phyloP scores from a whole-genome alignment of 1,140 invertebrate genomes.

The Pseudobourletiella spinata region DNA sequence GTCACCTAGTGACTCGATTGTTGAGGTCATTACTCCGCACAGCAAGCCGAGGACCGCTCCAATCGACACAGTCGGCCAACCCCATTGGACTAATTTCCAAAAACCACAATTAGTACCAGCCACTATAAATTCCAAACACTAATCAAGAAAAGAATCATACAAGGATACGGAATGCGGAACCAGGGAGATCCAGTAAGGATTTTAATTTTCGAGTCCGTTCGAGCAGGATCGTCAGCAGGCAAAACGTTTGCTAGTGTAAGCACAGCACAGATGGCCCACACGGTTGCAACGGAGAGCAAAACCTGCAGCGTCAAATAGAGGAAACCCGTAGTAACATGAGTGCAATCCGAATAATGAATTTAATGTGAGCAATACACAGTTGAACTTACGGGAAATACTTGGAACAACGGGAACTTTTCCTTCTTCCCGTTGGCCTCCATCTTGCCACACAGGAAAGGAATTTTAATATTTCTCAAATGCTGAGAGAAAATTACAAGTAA shows the following conservation, averaged over 20 bases:
- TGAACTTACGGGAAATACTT: slow-evolving; percentile 66
- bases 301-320: slow-evolving; percentile 51
- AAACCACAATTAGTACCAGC: neutral
- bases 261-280: slow-evolving; percentile 68
- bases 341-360: neutral
- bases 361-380: neutral
- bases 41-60: slow-evolving; percentile 71
- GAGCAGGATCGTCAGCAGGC: slow-evolving; percentile 56
- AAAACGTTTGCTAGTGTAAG: slow-evolving; percentile 60
- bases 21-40: slow-evolving; percentile 71
- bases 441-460: slow-evolving; percentile 53
- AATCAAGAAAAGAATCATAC: too few species aligned
- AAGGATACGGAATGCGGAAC: slow-evolving; percentile 78
- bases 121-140: too few species aligned
- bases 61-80: slow-evolving; percentile 62
- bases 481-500: slow-evolving; percentile 76
- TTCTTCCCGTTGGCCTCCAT: slow-evolving; percentile 42
- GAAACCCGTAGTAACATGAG: neutral
- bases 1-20: slow-evolving; percentile 79
- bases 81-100: slow-evolving; percentile 65
- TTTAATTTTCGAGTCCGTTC: slow-evolving; percentile 65
- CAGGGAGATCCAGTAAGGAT: slow-evolving; percentile 65
- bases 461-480: slow-evolving; percentile 59
- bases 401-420: slow-evolving; percentile 62
- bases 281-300: slow-evolving; percentile 63